Conservation (phyloP, 2,797 vertebrate species). For the Anguilla anguilla region DNA sequence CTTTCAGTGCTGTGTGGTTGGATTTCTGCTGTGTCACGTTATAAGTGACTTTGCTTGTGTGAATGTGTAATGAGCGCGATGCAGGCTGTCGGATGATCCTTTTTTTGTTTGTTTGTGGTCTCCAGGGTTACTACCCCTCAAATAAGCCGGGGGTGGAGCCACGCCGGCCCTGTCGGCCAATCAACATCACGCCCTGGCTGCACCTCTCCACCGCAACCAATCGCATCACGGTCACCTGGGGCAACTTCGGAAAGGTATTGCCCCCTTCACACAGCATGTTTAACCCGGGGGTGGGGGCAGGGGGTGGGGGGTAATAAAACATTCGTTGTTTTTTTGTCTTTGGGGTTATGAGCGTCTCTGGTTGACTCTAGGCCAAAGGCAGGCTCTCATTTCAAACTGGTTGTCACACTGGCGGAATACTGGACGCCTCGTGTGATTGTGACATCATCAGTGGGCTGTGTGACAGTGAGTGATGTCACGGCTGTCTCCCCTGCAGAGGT, state of each 20-base stretch:
- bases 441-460: background rate
- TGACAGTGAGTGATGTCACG: background rate
- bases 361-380: too few species aligned
- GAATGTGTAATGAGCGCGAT: background rate
- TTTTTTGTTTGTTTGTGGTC: conserved; percentile 23
- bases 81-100: background rate
- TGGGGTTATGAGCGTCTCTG: too few species aligned
- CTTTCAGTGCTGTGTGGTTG: too few species aligned
- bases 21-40: too few species aligned
- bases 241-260: conserved; percentile 95
- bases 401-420: background rate
- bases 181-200: conserved; percentile 97
- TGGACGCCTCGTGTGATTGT: background rate
- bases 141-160: conserved; percentile 98
- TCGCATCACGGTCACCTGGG: conserved; percentile 94
- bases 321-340: too few species aligned
- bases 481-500: conserved; percentile 75
- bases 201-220: conserved; percentile 92
- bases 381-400: too few species aligned
- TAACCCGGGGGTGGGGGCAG: too few species aligned
- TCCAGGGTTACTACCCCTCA: conserved; percentile 95
- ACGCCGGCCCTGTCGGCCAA: conserved; percentile 93
- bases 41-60: too few species aligned
- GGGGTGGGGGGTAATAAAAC: too few species aligned
- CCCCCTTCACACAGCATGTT: too few species aligned